Base-by-base conservation (phyloP, 2,113 vertebrate species). In the Gnathonemus echidnorhynchus region DNA sequence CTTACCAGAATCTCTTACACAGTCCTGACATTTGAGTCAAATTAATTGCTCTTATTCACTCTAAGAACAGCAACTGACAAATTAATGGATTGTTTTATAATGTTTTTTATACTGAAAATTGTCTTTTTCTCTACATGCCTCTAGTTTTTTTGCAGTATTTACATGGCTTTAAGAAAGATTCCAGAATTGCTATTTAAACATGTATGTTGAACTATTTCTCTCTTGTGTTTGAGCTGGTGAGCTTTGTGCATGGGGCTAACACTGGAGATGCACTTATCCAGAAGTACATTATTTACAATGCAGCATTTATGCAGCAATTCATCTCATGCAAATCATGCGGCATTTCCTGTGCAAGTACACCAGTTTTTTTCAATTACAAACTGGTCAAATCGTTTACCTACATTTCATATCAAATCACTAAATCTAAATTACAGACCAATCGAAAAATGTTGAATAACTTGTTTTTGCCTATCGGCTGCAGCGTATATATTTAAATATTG, bases 141-240 rank as follows among this genome's bases (percentile, higher is more conserved):
- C 86, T 92, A 95, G 94, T 92, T 95, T 90, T 93, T 95, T 83
- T 94, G 92, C 94, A 95, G 90, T 85, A 39, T 95, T 27, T 94
- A 93, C 94, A 95, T 93, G 91, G 94, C 95, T 91, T 92, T 95
- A 87, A 92, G 91, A 88, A 95, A 94, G 91, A 93, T 95, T 90
- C 93, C 94, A 91, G 93, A 92, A 91, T 94, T 95, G 90, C 93
- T 96, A 88, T 95, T 94, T 90, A 94, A 94, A 91, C 93, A 94
- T 83, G 94, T 96, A 95, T 91, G 94, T 95, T 87, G 90, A 66
- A 56, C 89, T 90, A 90, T 74, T 90, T 80, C 89, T 90, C 91
- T 90, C 62, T 45, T 52, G 19, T 56, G 45, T 13, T n/a, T 89
- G 84, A 49, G 15, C 74, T 90, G 66, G 90, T 88, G 21, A 86